Percentiles rank a stretch among this genome's conserved stretches.
These are phyloP conservation scores for Xiphias gladius DNA, from an alignment of 2,113 vertebrate species.

Conservation along the genomic window DNA sequence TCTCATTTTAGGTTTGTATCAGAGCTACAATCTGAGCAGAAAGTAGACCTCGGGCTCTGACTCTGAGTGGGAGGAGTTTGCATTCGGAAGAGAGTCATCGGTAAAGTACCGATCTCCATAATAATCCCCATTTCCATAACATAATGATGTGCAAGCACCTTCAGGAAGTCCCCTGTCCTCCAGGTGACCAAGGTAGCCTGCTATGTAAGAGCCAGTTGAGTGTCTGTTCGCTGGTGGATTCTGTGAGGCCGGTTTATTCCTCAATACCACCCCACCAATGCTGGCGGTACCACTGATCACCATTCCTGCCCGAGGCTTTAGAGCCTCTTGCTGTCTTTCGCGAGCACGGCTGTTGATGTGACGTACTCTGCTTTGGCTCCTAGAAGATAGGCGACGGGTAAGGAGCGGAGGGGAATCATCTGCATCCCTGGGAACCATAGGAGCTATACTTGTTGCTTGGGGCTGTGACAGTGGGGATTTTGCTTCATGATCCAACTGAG, in stretches of 20 bases:
- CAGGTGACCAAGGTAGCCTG: conserved; percentile 86
- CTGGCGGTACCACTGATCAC: conserved; percentile 25
- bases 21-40: conserved; percentile 90
- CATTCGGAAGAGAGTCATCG: conserved; percentile 77
- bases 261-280: conserved; percentile 85
- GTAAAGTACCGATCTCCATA: conserved; percentile 81
- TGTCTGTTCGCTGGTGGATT: conserved; percentile 87
- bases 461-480: conserved; percentile 36
- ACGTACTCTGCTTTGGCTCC: conserved; percentile 96
- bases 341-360: conserved; percentile 95
- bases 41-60: conserved; percentile 97
- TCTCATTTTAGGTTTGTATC: conserved; percentile 24
- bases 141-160: conserved; percentile 87
- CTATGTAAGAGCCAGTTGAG: conserved; percentile 96
- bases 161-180: conserved; percentile 91
- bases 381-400: conserved; percentile 92
- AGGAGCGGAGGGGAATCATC: conserved; percentile 86
- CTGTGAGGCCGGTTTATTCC: conserved; percentile 84
- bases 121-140: conserved; percentile 79
- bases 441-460: conserved; percentile 25
- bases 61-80: conserved; percentile 76
- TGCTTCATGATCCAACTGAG: conserved; percentile 31
- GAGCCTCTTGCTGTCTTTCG: conserved; percentile 93
- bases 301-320: conserved; percentile 78
- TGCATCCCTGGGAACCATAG: conserved; percentile 53